These are phyloP conservation scores for Tautogolabrus adspersus DNA, from an alignment of 2,113 vertebrate species.

Conservation along the genomic window DNA sequence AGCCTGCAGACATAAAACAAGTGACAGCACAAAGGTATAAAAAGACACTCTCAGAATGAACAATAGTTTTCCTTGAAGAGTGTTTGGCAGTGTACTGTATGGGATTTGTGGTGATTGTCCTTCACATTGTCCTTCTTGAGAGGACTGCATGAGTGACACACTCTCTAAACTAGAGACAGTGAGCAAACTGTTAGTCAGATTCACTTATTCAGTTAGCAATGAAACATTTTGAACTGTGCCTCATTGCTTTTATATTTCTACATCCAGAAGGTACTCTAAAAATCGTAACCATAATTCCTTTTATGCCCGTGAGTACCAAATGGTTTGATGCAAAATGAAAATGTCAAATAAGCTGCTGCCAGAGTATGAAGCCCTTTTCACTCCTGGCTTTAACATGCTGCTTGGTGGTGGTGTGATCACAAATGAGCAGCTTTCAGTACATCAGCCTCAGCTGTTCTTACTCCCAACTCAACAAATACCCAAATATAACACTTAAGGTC, in stretches of 20 bases:
- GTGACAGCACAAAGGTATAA: not conserved
- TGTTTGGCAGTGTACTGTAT: not conserved
- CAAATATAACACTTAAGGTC: no score
- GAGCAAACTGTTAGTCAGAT: conserved; percentile 38
- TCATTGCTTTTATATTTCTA: not conserved
- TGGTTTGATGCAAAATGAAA: no score
- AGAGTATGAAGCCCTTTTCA: no score
- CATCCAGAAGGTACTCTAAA: not conserved
- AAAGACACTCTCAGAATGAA: not conserved
- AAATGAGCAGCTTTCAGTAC: no score
- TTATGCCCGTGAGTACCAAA: no score
- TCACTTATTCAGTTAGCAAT: conserved; percentile 28
- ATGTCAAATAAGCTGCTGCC: no score
- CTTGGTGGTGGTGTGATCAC: no score
- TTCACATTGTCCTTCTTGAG: conserved; percentile 15
- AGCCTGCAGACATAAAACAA: not conserved
- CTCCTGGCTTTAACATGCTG: no score
- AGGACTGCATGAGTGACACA: conserved; percentile 20
- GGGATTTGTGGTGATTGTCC: conserved; percentile 13
- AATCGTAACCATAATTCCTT: not conserved
- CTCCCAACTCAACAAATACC: no score
- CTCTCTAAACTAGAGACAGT: conserved; percentile 12
- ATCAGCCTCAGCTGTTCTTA: no score
- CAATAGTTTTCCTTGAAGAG: not conserved
- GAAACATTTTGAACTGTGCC: conserved; percentile 8